Conservation (phyloP, 2,113 vertebrate species). For the Mungos mungo region DNA sequence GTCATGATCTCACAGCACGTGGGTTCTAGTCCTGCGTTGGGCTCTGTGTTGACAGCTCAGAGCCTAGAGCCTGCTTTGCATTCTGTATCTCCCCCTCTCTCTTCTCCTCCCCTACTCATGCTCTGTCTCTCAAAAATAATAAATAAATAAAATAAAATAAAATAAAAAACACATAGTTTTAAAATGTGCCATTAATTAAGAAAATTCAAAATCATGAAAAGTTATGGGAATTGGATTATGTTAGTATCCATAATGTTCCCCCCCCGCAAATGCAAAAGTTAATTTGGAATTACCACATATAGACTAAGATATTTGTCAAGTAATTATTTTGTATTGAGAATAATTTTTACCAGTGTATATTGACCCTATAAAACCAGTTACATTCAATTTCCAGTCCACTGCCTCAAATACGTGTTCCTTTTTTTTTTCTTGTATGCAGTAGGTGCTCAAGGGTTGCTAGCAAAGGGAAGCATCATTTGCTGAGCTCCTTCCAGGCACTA, state of each 20-base stretch:
- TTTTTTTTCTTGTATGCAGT: background rate
- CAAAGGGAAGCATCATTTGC: background rate
- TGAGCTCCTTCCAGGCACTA: background rate
- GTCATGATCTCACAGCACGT: too few species aligned
- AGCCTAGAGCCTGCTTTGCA: too few species aligned
- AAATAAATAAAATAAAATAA: too few species aligned
- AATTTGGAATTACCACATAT: background rate
- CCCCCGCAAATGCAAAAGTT: background rate
- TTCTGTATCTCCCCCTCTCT: too few species aligned
- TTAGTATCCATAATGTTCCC: background rate
- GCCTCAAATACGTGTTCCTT: background rate
- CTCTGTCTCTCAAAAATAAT: too few species aligned
- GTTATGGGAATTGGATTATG: background rate
- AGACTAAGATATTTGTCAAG: background rate
- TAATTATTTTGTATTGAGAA: background rate
- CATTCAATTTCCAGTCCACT: background rate
- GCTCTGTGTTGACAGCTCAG: too few species aligned
- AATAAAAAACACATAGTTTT: background rate
- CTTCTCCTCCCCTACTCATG: too few species aligned
- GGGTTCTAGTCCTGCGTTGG: too few species aligned
- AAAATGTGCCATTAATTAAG: background rate
- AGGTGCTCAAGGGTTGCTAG: background rate
- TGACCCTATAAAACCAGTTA: background rate
- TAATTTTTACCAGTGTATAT: background rate
- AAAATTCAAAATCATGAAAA: background rate